Conservation (phyloP, 2,113 vertebrate species). For the Dendropsophus ebraccatus region DNA sequence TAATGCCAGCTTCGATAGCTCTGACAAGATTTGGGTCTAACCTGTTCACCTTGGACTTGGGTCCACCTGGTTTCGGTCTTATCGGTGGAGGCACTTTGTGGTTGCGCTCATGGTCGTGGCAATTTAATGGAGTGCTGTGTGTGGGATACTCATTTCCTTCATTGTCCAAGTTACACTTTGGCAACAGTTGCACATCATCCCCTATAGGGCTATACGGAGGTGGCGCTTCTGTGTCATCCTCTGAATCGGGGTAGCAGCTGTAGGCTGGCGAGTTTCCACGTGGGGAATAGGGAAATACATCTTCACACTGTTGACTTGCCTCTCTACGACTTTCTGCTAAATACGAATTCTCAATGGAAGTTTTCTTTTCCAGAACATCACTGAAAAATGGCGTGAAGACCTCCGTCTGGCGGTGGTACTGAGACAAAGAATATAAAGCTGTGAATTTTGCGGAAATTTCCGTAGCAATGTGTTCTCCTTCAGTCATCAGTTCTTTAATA, state of each 20-base stretch:
- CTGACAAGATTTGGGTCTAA: conserved; percentile 96
- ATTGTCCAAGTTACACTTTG: conserved; percentile 91
- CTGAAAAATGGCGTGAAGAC: conserved; percentile 97
- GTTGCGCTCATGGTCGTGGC: conserved; percentile 94
- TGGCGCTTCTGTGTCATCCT: conserved; percentile 95
- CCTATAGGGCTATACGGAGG: conserved; percentile 98
- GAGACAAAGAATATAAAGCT: conserved; percentile 95
- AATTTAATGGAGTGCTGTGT: conserved; percentile 89
- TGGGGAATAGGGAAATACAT: conserved; percentile 91
- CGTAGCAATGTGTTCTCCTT: conserved; percentile 97
- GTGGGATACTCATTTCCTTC: conserved; percentile 96
- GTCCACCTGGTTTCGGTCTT: conserved; percentile 89
- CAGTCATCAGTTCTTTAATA: conserved; percentile 98
- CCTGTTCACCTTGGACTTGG: conserved; percentile 91
- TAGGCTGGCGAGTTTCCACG: conserved; percentile 88
- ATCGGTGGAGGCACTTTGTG: conserved; percentile 98
- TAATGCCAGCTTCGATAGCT: conserved; percentile 95
- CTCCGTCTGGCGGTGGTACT: conserved; percentile 95
- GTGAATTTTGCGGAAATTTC: conserved; percentile 97
- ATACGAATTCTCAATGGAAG: conserved; percentile 91
- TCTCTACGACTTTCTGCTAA: conserved; percentile 89
- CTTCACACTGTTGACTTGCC: conserved; percentile 82
- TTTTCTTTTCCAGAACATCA: conserved; percentile 94
- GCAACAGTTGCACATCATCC: conserved; percentile 94
- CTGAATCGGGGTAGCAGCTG: conserved; percentile 91